A percentile compares a stretch with the other conserved stretches of the same genome.
Evolutionary conservation across 2,888 invertebrate genomes (phyloP).

Genomic region (Craniophora ligustri): DNA sequence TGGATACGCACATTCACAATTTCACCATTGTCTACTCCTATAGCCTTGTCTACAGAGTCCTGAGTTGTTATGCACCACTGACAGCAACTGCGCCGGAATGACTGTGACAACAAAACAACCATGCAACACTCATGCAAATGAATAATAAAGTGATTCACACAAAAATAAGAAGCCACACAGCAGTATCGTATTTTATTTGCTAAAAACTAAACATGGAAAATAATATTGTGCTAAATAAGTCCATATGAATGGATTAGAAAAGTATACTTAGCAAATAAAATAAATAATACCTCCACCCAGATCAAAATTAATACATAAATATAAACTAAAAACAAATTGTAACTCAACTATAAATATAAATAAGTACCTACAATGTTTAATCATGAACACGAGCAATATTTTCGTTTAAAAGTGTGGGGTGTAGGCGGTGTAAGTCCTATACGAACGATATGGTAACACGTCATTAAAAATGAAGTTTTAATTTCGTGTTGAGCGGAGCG

Average conservation of each 20-base stretch:
- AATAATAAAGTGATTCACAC: conserved; percentile 58
- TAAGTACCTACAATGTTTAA: conserved; percentile 39
- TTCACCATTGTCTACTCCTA: conserved; percentile 69
- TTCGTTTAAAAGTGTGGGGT: conserved; percentile 53
- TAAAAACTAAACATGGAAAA: conserved; percentile 10
- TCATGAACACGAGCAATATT: conserved; percentile 48
- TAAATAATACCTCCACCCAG: not conserved
- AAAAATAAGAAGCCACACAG: conserved; percentile 52
- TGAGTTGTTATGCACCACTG: conserved; percentile 77
- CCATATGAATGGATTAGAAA: too few species aligned
- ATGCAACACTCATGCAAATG: conserved; percentile 81
- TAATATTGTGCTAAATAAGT: too few species aligned
- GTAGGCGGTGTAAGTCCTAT: conserved; percentile 35
- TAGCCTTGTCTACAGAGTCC: conserved; percentile 73
- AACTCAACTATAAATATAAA: not conserved
- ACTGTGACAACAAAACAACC: conserved; percentile 82
- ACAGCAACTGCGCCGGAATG: conserved; percentile 81
- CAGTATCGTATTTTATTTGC: conserved; percentile 22
- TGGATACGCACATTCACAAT: conserved; percentile 77
- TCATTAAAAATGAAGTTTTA: conserved; percentile 85
- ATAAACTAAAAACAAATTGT: too few species aligned
- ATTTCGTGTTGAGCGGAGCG: conserved; percentile 66
- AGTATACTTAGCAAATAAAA: too few species aligned
- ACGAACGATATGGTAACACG: conserved; percentile 72
- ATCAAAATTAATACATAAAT: not conserved